Evolutionary conservation across 2,888 invertebrate species (phyloP), one percentile per base, ranked within the genome.

Genomic region (Ecdyonurus torrentis): DNA sequence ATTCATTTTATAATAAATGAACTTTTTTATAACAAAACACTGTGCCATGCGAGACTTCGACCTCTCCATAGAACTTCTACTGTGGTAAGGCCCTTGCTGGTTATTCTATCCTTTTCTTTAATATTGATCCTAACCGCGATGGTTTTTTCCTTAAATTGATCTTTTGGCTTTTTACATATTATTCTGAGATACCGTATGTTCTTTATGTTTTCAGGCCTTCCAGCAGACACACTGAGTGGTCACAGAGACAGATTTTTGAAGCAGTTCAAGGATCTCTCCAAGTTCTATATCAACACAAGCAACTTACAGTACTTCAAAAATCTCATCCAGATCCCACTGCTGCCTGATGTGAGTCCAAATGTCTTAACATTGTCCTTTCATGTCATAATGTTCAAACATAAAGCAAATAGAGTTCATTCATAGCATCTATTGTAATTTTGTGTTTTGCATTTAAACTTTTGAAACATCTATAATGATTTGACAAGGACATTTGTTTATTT

Each of bases 271-370:
- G 86, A 86, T 71, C 78, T 98, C 65, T 91, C 92, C 73, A 82
- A 85, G 67, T 99, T 99, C 78, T 99, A 98, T 75, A 86, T 89
- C 71, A 91, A 87, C 72, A 90, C 95, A 15, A 87, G 89, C 71
- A 94, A 89, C 69, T 81, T 98, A 68, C 99, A 99, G 76, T 99
- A 99, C 79, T 99, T 98, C 77, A 91, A 94, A 72, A 91, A 93
- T 74, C 81, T 99, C 59, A 91, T 99, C 65, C 89, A 91, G 62
- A 87, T 98, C 68, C 97, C 98, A 2, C 83, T 87, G 52, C 78
- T 99, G 70, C 97, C 98, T 1, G 87, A 92, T 74, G 88, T 88
- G 24, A 23, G 59, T 19, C 2, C 24, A 23, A 23, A 7, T 59
- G 24, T 19, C 23, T 23, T 60, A 15, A 20, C 52, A 24, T 62